These are phyloP conservation scores for Sebastes diaconus DNA, from an alignment of 2,797 vertebrate species.

Conservation along the genomic window DNA sequence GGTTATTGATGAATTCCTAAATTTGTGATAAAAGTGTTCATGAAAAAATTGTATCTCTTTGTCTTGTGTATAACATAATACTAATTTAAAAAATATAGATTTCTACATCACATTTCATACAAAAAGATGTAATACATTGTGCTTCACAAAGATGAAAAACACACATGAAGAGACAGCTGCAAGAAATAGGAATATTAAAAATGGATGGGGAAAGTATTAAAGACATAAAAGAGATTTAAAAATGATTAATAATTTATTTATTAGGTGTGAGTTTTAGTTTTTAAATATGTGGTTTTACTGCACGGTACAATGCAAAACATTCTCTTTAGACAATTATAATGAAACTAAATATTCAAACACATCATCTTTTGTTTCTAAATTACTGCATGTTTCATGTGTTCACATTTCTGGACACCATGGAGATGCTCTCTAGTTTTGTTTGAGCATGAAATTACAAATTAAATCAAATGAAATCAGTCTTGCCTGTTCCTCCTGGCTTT, in stretches of 20 bases:
- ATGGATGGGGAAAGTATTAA: not conserved
- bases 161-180: not conserved
- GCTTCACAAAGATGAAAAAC: not conserved
- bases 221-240: not conserved
- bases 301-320: not conserved
- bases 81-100: not conserved
- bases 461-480: not conserved
- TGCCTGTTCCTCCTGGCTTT: conserved; percentile 73
- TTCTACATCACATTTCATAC: not conserved
- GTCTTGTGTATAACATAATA: not conserved
- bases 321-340: not conserved
- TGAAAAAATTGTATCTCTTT: not conserved
- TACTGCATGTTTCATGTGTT: not conserved
- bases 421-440: not conserved
- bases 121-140: not conserved
- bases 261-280: not conserved
- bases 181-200: not conserved
- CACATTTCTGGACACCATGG: not conserved
- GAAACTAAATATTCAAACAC: not conserved
- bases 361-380: not conserved
- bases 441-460: not conserved
- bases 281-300: not conserved
- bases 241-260: not conserved
- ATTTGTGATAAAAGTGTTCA: not conserved
- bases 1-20: conserved; percentile 76